phyloP scores from a whole-genome alignment of 2,888 invertebrate species.

The Aphodius sticticus region DNA sequence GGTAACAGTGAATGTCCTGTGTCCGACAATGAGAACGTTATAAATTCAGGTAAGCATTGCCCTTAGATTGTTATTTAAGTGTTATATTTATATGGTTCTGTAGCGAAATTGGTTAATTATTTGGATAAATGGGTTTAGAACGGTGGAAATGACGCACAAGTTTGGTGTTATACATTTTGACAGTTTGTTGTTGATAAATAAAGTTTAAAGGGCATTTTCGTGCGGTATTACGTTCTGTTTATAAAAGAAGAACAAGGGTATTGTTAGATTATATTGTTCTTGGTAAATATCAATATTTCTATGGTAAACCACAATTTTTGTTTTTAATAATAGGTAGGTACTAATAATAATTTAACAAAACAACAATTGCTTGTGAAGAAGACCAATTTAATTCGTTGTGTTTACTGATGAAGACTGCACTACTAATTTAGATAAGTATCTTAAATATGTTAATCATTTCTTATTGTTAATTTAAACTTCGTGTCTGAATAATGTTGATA shows the following conservation, averaged over 20 bases:
- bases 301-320: background rate
- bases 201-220: conserved; percentile 5
- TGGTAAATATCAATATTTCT: background rate
- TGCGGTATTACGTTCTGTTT: conserved; percentile 23
- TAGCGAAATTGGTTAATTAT: background rate
- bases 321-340: too few species aligned
- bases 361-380: background rate
- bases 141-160: background rate
- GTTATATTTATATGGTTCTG: background rate
- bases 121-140: background rate
- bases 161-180: background rate
- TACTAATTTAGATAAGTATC: background rate
- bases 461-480: background rate
- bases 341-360: too few species aligned
- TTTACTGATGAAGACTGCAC: background rate
- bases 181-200: conserved; percentile 4
- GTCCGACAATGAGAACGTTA: conserved; percentile 9
- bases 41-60: conserved; percentile 20
- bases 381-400: background rate
- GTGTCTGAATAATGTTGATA: background rate
- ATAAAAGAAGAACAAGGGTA: background rate
- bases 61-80: background rate
- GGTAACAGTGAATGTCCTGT: conserved; percentile 11
- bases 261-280: conserved; percentile 16
- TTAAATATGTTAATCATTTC: background rate